Evolutionary conservation across 2,113 vertebrate species (phyloP).

Genomic region (Jaculus jaculus): DNA sequence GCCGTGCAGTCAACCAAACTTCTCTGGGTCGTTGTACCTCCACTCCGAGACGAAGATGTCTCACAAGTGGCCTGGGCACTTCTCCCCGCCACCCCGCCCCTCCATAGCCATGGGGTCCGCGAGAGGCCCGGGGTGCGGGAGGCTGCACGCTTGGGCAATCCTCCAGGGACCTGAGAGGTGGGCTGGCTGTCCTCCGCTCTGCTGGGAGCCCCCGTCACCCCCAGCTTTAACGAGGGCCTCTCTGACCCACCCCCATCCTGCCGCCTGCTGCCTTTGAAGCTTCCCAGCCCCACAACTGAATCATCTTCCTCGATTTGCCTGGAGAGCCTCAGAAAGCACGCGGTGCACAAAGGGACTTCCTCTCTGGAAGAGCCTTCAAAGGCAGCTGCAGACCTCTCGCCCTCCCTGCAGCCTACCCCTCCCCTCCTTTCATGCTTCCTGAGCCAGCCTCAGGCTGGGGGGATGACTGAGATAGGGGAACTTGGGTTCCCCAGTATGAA

Average conservation of each 20-base stretch:
- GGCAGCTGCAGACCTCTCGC: not conserved
- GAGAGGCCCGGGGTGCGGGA: not conserved
- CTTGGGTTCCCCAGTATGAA: not conserved
- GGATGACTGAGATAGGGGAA: not conserved
- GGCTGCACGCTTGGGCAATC: not conserved
- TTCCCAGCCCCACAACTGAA: slow-evolving; percentile 4
- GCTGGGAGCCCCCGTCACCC: not conserved
- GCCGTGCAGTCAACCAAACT: not conserved
- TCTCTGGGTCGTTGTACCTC: not conserved
- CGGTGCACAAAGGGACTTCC: slow-evolving; percentile 60
- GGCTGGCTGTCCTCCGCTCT: not conserved
- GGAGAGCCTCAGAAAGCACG: slow-evolving; percentile 54
- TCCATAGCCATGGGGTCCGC: not conserved
- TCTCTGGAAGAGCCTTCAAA: slow-evolving; percentile 66
- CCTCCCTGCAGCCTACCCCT: not conserved
- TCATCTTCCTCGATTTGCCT: slow-evolving; percentile 58
- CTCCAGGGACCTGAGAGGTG: not conserved
- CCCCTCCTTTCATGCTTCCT: not conserved
- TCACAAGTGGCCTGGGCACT: not conserved
- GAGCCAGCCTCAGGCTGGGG: not conserved
- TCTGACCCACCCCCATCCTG: slow-evolving; percentile 21
- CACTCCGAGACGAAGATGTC: not conserved
- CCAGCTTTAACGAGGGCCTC: slow-evolving; percentile 44
- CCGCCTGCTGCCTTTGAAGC: slow-evolving; percentile 39
- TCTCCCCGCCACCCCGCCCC: too few relatives aligned